A percentile compares a stretch with the other conserved stretches of the same genome.
Evolutionary conservation across 2,888 invertebrate genomes (phyloP).

Genomic region (Rapana venosa): DNA sequence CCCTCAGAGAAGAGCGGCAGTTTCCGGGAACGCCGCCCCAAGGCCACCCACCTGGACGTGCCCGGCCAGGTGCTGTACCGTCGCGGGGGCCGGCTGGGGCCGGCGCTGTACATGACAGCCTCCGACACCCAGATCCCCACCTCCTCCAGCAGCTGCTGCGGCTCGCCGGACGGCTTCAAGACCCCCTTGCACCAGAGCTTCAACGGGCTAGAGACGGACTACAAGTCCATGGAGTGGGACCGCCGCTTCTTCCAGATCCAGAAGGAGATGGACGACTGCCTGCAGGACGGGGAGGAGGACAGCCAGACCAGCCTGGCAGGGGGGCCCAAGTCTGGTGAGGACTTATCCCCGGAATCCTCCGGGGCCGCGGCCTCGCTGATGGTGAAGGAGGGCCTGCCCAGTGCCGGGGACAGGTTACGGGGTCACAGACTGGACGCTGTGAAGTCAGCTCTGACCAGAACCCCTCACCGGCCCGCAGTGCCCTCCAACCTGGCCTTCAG

Average conservation of each 20-base stretch:
- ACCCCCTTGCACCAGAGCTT: conserved; percentile 45
- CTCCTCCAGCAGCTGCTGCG: neutral
- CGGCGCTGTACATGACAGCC: conserved; percentile 25
- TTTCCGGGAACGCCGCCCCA: conserved; percentile 43
- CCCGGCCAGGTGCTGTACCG: conserved; percentile 30
- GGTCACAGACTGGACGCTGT: neutral
- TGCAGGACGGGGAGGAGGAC: conserved; percentile 48
- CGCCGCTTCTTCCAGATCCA: conserved; percentile 69
- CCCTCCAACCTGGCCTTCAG: neutral
- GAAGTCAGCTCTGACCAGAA: conserved; percentile 31
- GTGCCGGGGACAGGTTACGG: neutral
- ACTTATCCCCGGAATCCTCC: neutral
- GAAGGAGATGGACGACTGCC: conserved; percentile 69
- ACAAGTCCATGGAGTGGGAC: conserved; percentile 67
- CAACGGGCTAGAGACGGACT: conserved; percentile 55
- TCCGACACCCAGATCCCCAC: conserved; percentile 43
- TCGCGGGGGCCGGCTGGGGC: neutral
- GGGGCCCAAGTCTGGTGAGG: neutral
- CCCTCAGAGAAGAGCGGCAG: conserved; percentile 46
- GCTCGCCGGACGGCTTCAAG: neutral
- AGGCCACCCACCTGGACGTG: conserved; percentile 36
- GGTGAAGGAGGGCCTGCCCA: neutral
- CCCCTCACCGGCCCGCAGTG: neutral
- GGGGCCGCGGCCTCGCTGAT: neutral
- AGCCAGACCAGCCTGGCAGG: neutral